These are phyloP conservation scores for Ctena decussata DNA, from an alignment of 2,888 invertebrate species.

Conservation along the genomic window DNA sequence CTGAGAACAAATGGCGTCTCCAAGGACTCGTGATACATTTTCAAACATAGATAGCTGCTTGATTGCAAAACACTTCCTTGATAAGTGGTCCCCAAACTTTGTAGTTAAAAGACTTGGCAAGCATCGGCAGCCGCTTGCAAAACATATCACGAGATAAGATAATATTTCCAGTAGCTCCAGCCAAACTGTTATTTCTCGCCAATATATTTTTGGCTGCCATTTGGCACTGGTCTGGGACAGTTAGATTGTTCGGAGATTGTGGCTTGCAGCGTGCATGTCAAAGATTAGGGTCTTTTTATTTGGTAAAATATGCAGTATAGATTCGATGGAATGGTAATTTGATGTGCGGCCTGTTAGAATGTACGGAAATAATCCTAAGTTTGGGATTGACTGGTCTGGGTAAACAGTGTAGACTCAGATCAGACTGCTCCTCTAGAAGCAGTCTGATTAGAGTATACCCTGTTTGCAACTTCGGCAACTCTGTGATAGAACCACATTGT, in stretches of 20 bases:
- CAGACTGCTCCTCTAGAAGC: no score
- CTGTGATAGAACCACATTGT: no score
- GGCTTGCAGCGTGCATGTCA: neutral
- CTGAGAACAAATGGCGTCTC: conserved; percentile 60
- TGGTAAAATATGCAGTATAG: no score
- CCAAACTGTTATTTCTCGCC: conserved; percentile 18
- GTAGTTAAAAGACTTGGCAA: conserved; percentile 48
- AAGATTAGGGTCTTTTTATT: no score
- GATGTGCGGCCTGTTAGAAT: no score
- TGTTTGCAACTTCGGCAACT: no score
- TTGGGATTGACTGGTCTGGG: no score
- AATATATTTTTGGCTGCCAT: conserved; percentile 38
- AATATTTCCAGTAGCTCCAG: conserved; percentile 34
- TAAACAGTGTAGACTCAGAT: no score
- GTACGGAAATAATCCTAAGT: no score
- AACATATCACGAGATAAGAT: conserved; percentile 60
- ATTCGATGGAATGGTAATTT: no score
- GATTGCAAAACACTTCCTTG: conserved; percentile 63
- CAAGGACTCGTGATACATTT: conserved; percentile 59
- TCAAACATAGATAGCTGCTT: conserved; percentile 57
- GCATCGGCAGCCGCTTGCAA: conserved; percentile 49
- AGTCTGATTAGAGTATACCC: no score
- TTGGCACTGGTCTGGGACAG: conserved; percentile 31
- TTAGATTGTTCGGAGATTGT: neutral
- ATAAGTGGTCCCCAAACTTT: conserved; percentile 47